Percentiles rank a stretch among this genome's conserved stretches.
Conservation (phyloP, 2,888 invertebrate genomes). For the Sinotaia quadrata region DNA sequence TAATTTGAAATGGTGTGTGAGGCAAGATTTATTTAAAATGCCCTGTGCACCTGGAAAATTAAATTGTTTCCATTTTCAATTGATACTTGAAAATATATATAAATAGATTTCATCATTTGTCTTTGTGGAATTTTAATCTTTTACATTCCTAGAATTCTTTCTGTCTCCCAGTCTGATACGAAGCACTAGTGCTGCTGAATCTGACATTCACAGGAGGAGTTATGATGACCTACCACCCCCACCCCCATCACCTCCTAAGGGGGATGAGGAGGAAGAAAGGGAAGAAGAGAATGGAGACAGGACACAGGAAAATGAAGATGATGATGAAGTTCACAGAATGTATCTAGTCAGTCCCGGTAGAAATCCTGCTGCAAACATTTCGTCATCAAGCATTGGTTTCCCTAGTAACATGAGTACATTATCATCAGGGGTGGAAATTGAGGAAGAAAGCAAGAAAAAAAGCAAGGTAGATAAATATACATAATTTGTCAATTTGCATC, state of each 20-base stretch:
- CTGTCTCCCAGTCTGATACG: slow-evolving; percentile 20
- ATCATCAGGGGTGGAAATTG: slow-evolving; percentile 52
- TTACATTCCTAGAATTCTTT: too few species aligned
- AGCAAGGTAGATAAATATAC: too few species aligned
- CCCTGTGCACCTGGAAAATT: too few species aligned
- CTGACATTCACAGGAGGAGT: slow-evolving; percentile 11
- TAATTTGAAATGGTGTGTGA: too few species aligned
- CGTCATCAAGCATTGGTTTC: slow-evolving; percentile 42
- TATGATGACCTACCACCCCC: slow-evolving; percentile 42
- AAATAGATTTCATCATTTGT: too few species aligned
- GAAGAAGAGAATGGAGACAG: not conserved
- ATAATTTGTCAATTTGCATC: too few species aligned
- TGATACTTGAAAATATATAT: too few species aligned
- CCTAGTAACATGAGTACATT: slow-evolving; percentile 54
- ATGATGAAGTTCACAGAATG: not conserved
- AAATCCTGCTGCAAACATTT: slow-evolving; percentile 2
- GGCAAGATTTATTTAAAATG: too few species aligned
- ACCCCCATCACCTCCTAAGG: slow-evolving; percentile 37
- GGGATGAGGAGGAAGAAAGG: slow-evolving; percentile 7
- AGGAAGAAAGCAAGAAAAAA: slow-evolving; percentile 55
- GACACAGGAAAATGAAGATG: not conserved
- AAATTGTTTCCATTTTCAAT: too few species aligned
- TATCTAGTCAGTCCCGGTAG: not conserved
- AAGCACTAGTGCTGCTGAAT: slow-evolving; percentile 19
- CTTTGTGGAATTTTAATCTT: too few species aligned